These are phyloP conservation scores for Ellobium chinense DNA, from an alignment of 2,888 invertebrate species.

Conservation along the genomic window DNA sequence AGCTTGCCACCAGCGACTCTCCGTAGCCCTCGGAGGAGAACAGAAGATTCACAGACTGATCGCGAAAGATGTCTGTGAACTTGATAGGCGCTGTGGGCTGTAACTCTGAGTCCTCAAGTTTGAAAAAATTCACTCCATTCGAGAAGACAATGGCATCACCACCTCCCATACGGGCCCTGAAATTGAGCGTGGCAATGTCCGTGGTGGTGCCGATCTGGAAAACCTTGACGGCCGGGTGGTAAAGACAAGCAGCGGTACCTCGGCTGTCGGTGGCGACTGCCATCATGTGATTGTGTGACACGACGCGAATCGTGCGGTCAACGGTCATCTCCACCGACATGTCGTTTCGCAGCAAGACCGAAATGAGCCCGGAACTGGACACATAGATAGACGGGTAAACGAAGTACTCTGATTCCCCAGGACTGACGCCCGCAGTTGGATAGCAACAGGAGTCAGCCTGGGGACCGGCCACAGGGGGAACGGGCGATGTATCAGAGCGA, in stretches of 20 bases:
- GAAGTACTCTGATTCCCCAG: constrained; percentile 43
- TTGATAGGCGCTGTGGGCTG: constrained; percentile 59
- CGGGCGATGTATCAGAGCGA: constrained; percentile 27
- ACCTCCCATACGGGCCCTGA: constrained; percentile 67
- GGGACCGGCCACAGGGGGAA: constrained; percentile 12
- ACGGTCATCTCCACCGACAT: constrained; percentile 79
- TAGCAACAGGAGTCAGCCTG: constrained; percentile 20
- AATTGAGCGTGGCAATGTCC: constrained; percentile 73
- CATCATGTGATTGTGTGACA: constrained; percentile 76
- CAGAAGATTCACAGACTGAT: constrained; percentile 75
- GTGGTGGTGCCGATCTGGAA: constrained; percentile 77
- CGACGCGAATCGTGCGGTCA: constrained; percentile 78
- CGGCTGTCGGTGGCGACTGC: constrained; percentile 76
- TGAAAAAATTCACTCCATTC: constrained; percentile 67
- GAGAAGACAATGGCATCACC: constrained; percentile 67
- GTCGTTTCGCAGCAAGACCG: constrained; percentile 76
- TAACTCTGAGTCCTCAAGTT: constrained; percentile 62
- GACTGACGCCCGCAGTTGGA: not conserved
- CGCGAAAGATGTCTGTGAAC: constrained; percentile 75
- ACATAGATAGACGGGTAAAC: constrained; percentile 77
- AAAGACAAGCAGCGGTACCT: constrained; percentile 75
- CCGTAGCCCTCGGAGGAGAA: constrained; percentile 75
- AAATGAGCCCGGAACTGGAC: constrained; percentile 77
- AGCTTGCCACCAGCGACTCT: constrained; percentile 72
- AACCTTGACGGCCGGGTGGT: constrained; percentile 77